phyloP scores from a whole-genome alignment of 2,113 vertebrate species.

The Rhabdornis inornatus region DNA sequence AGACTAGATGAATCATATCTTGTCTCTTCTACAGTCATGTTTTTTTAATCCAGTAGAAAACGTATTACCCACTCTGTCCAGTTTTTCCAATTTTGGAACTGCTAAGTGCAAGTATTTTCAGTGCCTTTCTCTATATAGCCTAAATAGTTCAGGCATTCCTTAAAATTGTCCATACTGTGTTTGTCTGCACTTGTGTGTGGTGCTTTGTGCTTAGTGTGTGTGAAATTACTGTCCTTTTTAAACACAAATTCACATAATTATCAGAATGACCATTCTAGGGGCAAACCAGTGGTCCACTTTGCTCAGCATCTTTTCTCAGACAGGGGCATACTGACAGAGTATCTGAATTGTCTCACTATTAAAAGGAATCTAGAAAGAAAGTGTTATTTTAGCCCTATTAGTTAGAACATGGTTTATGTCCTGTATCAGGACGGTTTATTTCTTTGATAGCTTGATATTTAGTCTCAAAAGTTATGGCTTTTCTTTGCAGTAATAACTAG shows the following conservation, averaged over 20 bases:
- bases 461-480: background rate
- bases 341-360: background rate
- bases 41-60: background rate
- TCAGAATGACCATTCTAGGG: background rate
- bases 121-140: background rate
- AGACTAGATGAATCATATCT: background rate
- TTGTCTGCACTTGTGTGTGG: background rate
- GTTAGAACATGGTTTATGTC: background rate
- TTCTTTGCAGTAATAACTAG: background rate
- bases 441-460: background rate
- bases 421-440: background rate
- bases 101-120: background rate
- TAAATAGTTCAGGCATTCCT: background rate
- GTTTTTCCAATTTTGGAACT: background rate
- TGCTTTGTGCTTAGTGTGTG: background rate
- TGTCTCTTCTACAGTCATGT: background rate
- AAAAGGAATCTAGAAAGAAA: background rate
- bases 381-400: background rate
- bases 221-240: background rate
- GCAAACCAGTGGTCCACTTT: background rate
- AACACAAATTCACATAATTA: background rate
- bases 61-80: background rate
- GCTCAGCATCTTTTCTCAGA: background rate
- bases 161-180: background rate
- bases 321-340: background rate